Evolutionary conservation across 2,113 vertebrate species (phyloP), one percentile per base, ranked within the genome.

Genomic region (Phasianus colchicus): DNA sequence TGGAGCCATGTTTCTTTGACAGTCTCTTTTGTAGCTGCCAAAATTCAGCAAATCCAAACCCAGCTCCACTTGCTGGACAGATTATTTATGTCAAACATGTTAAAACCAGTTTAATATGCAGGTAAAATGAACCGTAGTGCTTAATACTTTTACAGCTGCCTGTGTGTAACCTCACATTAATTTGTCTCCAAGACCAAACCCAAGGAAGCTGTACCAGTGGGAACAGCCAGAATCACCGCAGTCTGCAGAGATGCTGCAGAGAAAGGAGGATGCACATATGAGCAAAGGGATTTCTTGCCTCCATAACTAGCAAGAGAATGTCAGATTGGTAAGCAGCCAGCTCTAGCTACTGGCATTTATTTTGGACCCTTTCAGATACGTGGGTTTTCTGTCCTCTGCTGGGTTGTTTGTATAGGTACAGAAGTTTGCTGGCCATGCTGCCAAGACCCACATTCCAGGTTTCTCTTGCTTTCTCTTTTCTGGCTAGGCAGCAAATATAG

Each of bases 191-290:
- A 34, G 63, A 38, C 48, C 12, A 19, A 55, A 55, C 32, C 73
- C 3, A 1, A 54, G 71, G 70, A 72, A 66, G 52, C 58, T 0
- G 0, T 0, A 32, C 15, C 32, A 19, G 52, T 1, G 1, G 43
- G 58, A 83, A 48, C 55, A 48, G 5, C 70, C 71, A 0, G 0
- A 66, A 48, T 19, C 30, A 50, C 0, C 0, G 45, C 48, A 3
- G 16, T 22, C 40, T 45, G 55, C n/a, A 34, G 52, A 45, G 66
- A 34, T 2, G n/a, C 43, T 69, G 80, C 54, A 38, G 48, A 45
- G 54, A 36, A 64, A 74, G 61, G 63, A 55, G 52, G 52, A 54
- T 30, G 52, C 11, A 14, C 14, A 34, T 1, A 2, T 10, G 38
- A 54, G n/a, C 2, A 1, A 54, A 72, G 8, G 29, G 48, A 10